phyloP scores from a whole-genome alignment of 2,797 vertebrate genomes.

The Sebastes hubbsi region DNA sequence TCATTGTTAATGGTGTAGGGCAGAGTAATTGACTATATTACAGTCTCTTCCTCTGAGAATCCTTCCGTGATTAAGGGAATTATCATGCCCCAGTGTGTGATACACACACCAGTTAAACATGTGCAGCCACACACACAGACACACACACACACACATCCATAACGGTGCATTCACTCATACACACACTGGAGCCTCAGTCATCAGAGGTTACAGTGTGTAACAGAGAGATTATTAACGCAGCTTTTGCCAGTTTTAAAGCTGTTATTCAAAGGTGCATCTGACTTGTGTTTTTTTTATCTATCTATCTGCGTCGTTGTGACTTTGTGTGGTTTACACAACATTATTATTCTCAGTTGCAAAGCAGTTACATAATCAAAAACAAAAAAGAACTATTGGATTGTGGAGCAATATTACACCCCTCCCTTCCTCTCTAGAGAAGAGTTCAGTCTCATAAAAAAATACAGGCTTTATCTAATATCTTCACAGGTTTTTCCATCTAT shows the following conservation, averaged over 20 bases:
- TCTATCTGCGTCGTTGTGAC: neutral
- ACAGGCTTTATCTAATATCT: slow-evolving; percentile 9
- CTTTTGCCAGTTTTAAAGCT: slow-evolving; percentile 7
- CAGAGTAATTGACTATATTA: slow-evolving; percentile 66
- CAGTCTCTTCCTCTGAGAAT: slow-evolving; percentile 61
- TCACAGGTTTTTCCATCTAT: neutral
- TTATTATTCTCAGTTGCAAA: slow-evolving; percentile 9
- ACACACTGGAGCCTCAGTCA: neutral
- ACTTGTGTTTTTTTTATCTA: slow-evolving; percentile 10
- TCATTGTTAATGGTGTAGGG: slow-evolving; percentile 39
- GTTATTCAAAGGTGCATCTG: neutral
- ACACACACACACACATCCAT: neutral
- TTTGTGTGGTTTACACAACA: neutral
- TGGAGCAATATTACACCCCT: slow-evolving; percentile 6
- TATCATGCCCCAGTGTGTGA: slow-evolving; percentile 36
- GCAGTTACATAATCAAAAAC: neutral
- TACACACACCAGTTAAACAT: slow-evolving; percentile 14
- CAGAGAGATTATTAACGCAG: slow-evolving; percentile 8
- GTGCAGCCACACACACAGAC: neutral
- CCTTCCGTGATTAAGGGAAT: slow-evolving; percentile 61
- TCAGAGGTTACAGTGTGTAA: slow-evolving; percentile 1
- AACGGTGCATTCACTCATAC: neutral
- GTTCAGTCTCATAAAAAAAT: slow-evolving; percentile 1
- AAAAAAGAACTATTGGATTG: neutral
- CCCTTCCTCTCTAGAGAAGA: neutral